Evolutionary conservation across 2,888 invertebrate genomes (phyloP).

Genomic region (Caenorhabditis sp.): DNA sequence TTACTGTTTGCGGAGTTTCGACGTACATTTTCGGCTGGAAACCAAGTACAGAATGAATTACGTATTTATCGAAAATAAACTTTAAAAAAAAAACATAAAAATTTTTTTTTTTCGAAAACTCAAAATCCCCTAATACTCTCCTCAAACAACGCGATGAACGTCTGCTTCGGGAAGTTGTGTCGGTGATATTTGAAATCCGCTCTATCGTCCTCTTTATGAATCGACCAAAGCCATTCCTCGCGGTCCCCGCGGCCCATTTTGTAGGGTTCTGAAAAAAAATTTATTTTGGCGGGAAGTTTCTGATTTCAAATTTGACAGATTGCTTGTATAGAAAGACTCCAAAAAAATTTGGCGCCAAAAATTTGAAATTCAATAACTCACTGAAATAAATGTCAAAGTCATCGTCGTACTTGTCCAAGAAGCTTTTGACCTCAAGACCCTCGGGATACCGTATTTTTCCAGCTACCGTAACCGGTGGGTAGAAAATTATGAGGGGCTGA

Average conservation of each 20-base stretch:
- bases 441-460: slow-evolving; percentile 13
- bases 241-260: slow-evolving; percentile 4
- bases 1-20: no score
- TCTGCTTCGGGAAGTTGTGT: slow-evolving; percentile 6
- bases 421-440: slow-evolving; percentile 7
- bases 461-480: slow-evolving; percentile 1
- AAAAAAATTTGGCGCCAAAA: neutral
- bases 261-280: slow-evolving; percentile 8
- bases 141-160: neutral
- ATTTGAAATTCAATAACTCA: neutral
- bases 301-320: no score
- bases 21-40: no score
- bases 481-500: slow-evolving; percentile 2
- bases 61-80: no score
- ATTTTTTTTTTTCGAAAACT: no score
- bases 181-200: slow-evolving; percentile 13
- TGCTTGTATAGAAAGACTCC: neutral
- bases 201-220: neutral
- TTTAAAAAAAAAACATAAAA: neutral
- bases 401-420: slow-evolving; percentile 25
- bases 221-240: slow-evolving; percentile 15
- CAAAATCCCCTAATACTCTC: slow-evolving; percentile 20
- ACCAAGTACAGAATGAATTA: no score
- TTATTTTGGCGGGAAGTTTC: no score
- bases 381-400: slow-evolving; percentile 20